These are phyloP conservation scores for Echinometra lucunter DNA, from an alignment of 53 echinoderm and acorn worm genomes.

Conservation along the genomic window DNA sequence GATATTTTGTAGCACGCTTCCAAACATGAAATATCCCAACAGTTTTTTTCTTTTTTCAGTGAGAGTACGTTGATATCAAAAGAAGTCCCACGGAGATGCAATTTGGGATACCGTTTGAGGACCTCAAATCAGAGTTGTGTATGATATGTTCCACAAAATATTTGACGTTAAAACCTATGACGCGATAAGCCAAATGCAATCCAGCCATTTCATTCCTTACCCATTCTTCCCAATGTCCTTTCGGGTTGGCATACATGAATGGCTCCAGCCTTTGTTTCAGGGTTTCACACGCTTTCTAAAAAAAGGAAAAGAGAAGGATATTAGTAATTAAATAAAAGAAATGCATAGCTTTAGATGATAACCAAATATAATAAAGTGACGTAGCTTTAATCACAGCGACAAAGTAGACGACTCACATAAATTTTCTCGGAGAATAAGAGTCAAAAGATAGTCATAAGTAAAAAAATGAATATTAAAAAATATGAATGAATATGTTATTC, in stretches of 20 bases:
- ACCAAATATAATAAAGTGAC: neutral
- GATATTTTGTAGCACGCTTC: neutral
- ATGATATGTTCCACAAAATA: neutral
- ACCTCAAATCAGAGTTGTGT: neutral
- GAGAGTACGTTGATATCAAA: neutral
- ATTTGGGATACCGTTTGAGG: neutral
- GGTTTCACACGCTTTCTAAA: conserved; percentile 86
- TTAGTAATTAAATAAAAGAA: neutral
- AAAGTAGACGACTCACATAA: neutral
- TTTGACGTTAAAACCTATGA: neutral
- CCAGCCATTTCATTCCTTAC: conserved; percentile 63
- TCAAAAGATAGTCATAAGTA: too few relatives aligned
- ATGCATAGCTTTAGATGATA: neutral
- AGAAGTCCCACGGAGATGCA: neutral
- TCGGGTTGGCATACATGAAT: conserved; percentile 79
- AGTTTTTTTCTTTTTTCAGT: neutral
- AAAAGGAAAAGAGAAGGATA: too few relatives aligned
- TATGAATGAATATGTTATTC: too few relatives aligned
- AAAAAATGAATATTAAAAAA: too few relatives aligned
- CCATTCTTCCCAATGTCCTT: conserved; percentile 90
- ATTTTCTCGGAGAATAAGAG: too few relatives aligned
- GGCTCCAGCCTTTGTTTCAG: conserved; percentile 83
- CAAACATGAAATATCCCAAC: neutral
- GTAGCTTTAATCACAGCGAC: neutral
- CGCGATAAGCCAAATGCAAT: neutral